Evolutionary conservation across 2,888 invertebrate genomes (phyloP), one percentile per base, ranked within the genome.

Genomic region (Erpobdella octoculata): DNA sequence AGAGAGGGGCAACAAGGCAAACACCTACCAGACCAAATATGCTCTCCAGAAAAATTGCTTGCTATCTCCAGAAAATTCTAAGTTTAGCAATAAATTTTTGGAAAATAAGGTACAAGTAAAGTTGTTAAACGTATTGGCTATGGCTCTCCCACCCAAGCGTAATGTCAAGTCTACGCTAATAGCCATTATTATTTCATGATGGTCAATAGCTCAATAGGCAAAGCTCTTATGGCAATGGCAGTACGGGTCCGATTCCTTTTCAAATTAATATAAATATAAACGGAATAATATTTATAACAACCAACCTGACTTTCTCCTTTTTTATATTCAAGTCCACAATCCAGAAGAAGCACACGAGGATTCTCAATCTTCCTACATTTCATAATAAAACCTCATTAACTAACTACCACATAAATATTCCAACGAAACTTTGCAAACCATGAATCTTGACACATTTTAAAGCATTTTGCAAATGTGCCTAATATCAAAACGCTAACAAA

Each of bases 291-390:
- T 8, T 38, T 5, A 18, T 18, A 1, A 9, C 21, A 25, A 68
- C 76, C 72, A 75, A 80, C 85, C 82, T 85, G 92, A 80, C 94
- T 94, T 86, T 97, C 96, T 38, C 97, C 98, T 84, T 99, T 98
- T 85, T 98, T 98, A 85, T 98, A 98, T 83, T 99, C 98, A 71
- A 99, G 85, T 0, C 91, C 89, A 83, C 98, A 98, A 85, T 98
- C 98, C 36, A 98, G 86, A 69, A 99, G 86, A 0, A 98, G 85
- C 79, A 98, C 95, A 77, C 95, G 87, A 0, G 98, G 98, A 84
- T 97, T 94, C 84, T 93, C 91, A 78, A 99, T 93, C 78, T 88
- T 88, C 61, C 96, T 82, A 78, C 48, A 73, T 46, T 31, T 62
- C 35, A 36, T 33, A 72, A 25, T 41, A 41, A 15, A 41, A 41